A percentile compares a stretch with the other conserved stretches of the same genome.
Evolutionary conservation across 2,113 vertebrate species (phyloP).

Genomic region (Anser cygnoides): DNA sequence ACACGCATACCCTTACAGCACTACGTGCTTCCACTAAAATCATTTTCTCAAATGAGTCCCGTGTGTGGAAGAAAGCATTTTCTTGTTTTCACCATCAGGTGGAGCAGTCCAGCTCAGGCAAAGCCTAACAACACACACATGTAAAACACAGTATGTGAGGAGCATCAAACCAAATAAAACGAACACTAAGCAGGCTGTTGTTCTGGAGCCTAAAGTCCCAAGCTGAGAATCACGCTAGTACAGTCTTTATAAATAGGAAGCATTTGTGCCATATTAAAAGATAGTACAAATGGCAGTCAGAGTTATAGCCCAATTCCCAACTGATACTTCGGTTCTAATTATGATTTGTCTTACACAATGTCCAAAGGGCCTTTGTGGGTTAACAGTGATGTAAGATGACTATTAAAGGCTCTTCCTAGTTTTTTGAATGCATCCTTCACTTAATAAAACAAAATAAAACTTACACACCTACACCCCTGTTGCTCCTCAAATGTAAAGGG

Average conservation of each 20-base stretch:
- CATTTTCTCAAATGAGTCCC: neutral
- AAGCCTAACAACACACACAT: neutral
- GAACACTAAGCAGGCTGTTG: neutral
- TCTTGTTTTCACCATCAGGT: neutral
- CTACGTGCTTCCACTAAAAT: neutral
- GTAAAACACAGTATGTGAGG: neutral
- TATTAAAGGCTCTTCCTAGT: neutral
- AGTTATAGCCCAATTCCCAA: neutral
- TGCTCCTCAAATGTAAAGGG: neutral
- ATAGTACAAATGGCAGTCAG: neutral
- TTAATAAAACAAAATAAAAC: neutral
- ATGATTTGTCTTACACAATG: neutral
- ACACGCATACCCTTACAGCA: neutral
- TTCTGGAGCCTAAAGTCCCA: neutral
- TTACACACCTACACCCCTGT: neutral
- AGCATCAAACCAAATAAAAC: neutral
- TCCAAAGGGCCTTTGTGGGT: neutral
- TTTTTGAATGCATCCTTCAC: neutral
- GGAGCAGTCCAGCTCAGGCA: conserved; percentile 3
- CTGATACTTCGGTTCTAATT: neutral
- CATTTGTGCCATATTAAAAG: neutral
- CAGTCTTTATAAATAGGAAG: neutral
- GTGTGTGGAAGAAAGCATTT: neutral
- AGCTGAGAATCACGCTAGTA: neutral
- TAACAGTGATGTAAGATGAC: neutral